Conservation (phyloP, 2,888 invertebrate species). For the Drosophila pegasa region DNA sequence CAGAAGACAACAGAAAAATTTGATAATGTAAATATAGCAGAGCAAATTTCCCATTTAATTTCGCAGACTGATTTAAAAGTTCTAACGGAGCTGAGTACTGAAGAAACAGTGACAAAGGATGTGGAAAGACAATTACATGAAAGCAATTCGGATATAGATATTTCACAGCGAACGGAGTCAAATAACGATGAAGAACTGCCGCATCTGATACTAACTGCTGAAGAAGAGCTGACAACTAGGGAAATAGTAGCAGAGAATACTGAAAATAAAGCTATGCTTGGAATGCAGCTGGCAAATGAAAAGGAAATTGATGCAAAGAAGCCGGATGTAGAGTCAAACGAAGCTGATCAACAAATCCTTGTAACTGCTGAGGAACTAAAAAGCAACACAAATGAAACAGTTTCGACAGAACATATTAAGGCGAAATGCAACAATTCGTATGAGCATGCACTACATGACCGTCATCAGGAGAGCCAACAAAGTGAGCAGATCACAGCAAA, state of each 20-base stretch:
- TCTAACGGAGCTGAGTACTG: not conserved
- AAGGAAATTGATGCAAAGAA: not conserved
- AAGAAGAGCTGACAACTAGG: not conserved
- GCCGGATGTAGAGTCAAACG: not conserved
- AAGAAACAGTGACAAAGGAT: not conserved
- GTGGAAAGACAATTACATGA: not conserved
- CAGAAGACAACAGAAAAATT: not conserved
- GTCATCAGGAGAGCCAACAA: not conserved
- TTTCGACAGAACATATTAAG: not conserved
- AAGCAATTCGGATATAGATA: not conserved
- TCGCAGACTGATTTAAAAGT: not conserved
- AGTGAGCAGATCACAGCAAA: not conserved
- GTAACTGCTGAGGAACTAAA: too few relatives aligned
- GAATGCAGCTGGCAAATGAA: not conserved
- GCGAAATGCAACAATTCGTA: not conserved
- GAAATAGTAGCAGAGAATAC: not conserved
- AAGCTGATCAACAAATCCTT: not conserved
- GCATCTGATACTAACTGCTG: not conserved
- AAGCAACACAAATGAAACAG: not conserved
- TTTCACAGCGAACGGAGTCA: not conserved
- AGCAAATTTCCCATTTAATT: not conserved
- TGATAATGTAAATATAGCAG: not conserved
- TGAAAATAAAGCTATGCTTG: not conserved
- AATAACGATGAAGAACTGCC: slow-evolving; percentile 6
- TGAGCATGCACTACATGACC: not conserved